A percentile compares a stretch with the other conserved stretches of the same genome.
Conservation (phyloP, 2,888 invertebrate species). For the Ethmia dodecea region DNA sequence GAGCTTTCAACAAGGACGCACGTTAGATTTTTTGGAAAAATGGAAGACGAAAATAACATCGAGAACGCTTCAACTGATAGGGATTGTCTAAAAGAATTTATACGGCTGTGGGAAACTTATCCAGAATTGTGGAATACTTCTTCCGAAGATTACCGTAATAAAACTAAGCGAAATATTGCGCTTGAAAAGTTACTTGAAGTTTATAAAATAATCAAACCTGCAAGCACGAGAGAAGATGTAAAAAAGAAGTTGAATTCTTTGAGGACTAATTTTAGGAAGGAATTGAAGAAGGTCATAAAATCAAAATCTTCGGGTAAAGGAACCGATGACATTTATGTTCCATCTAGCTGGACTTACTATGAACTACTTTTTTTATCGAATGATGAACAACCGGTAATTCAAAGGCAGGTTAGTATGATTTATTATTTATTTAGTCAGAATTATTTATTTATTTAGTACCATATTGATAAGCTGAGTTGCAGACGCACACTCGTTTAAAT, state of each 20-base stretch:
- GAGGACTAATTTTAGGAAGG: slow-evolving; percentile 10
- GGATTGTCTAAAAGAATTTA: too few species aligned
- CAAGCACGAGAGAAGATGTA: slow-evolving; percentile 8
- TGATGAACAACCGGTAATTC: background rate
- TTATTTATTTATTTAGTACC: background rate
- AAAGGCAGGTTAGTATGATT: background rate
- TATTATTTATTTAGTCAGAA: background rate
- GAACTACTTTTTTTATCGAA: background rate
- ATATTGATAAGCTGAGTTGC: background rate
- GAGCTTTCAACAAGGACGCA: too few species aligned
- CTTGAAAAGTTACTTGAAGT: too few species aligned
- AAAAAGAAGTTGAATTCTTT: slow-evolving; percentile 10
- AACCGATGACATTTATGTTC: background rate
- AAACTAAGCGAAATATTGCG: too few species aligned
- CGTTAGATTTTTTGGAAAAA: too few species aligned
- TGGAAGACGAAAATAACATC: too few species aligned
- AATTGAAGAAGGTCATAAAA: slow-evolving; percentile 11
- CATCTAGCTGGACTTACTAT: background rate
- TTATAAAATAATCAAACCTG: too few species aligned
- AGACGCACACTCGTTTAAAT: too few species aligned
- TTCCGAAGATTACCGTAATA: too few species aligned
- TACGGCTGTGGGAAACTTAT: too few species aligned
- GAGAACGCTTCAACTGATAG: too few species aligned
- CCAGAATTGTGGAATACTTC: too few species aligned
- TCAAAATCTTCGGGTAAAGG: slow-evolving; percentile 3